A percentile compares a stretch with the other conserved stretches of the same genome.
phyloP scores from a whole-genome alignment of 2,113 vertebrate genomes.

The Siniperca chuatsi region DNA sequence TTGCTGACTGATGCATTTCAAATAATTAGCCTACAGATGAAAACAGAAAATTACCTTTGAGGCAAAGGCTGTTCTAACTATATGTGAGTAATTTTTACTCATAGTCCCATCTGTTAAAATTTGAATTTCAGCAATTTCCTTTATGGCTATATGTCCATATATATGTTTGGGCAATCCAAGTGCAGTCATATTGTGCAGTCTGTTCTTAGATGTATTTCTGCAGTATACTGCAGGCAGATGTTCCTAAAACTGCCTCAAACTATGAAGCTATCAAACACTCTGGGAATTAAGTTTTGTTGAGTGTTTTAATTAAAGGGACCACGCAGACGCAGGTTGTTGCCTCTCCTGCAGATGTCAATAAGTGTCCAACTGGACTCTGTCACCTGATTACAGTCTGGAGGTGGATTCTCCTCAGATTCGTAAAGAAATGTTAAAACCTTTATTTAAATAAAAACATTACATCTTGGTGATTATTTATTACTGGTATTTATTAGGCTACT shows the following conservation, averaged over 20 bases:
- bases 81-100: neutral
- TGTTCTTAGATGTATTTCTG: neutral
- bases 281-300: neutral
- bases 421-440: neutral
- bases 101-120: slow-evolving; percentile 2
- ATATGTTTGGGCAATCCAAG: slow-evolving; percentile 7
- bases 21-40: slow-evolving; percentile 61
- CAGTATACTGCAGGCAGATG: neutral
- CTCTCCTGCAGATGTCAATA: neutral
- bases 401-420: neutral
- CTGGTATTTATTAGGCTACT: neutral
- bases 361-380: neutral
- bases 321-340: neutral
- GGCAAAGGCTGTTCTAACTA: slow-evolving; percentile 25
- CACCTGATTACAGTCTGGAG: neutral
- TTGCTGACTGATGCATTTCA: slow-evolving; percentile 69
- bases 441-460: neutral
- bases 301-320: slow-evolving; percentile 25
- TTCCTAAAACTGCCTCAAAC: slow-evolving; percentile 4
- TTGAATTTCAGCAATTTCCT: neutral
- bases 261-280: neutral
- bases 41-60: slow-evolving; percentile 52
- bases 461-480: neutral
- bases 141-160: neutral
- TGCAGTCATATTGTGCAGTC: neutral